These are phyloP conservation scores for Phoenoteleia sp. DNA, from an alignment of 2,888 invertebrate species.

Conservation along the genomic window DNA sequence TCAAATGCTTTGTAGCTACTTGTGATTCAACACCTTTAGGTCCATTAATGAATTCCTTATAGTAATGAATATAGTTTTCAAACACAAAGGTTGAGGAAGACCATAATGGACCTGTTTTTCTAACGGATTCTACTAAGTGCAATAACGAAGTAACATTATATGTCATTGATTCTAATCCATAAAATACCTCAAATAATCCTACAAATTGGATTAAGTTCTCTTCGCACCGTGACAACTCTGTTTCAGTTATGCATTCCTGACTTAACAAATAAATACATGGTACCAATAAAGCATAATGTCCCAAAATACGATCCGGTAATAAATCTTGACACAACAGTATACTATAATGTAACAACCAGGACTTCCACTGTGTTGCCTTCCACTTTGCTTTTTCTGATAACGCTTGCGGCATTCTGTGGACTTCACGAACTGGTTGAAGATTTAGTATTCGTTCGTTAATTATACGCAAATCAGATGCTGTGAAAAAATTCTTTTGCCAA, in stretches of 20 bases:
- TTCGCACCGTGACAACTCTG: slow-evolving; percentile 59
- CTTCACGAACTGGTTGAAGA: slow-evolving; percentile 21
- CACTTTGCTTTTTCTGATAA: slow-evolving; percentile 1
- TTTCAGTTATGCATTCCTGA: slow-evolving; percentile 40
- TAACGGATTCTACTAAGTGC: slow-evolving; percentile 62
- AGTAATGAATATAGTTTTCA: slow-evolving; percentile 52
- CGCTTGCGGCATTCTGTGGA: neutral
- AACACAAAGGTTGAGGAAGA: slow-evolving; percentile 64
- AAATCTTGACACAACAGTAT: slow-evolving; percentile 1
- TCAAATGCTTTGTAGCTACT: slow-evolving; percentile 42
- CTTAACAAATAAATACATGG: slow-evolving; percentile 11
- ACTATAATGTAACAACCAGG: slow-evolving; percentile 37
- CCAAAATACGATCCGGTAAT: neutral
- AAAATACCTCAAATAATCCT: slow-evolving; percentile 51
- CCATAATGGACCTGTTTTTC: slow-evolving; percentile 63
- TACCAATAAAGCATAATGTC: slow-evolving; percentile 29
- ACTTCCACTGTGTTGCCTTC: slow-evolving; percentile 51
- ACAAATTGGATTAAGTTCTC: slow-evolving; percentile 65
- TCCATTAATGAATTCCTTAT: slow-evolving; percentile 41
- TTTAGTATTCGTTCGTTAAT: slow-evolving; percentile 11
- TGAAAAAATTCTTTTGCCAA: neutral
- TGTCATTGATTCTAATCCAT: slow-evolving; percentile 60
- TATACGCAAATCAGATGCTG: neutral
- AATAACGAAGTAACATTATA: slow-evolving; percentile 67
- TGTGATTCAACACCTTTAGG: slow-evolving; percentile 54